Evolutionary conservation across 2,113 vertebrate species (phyloP).

Genomic region (Macroglossus sobrinus): DNA sequence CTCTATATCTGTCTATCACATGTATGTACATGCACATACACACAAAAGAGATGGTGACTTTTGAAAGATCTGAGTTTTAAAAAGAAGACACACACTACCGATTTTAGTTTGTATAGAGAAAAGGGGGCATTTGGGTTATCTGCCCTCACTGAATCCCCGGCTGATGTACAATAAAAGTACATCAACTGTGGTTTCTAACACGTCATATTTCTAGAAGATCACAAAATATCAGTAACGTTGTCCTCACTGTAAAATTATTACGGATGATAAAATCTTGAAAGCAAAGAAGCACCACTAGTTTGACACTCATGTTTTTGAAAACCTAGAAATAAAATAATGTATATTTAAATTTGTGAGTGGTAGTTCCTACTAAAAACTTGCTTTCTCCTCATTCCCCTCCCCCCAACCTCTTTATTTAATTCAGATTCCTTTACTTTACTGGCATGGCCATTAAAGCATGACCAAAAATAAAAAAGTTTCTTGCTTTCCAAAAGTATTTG

Average conservation of each 20-base stretch:
- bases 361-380: not conserved
- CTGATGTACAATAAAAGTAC: not conserved
- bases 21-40: not conserved
- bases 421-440: constrained; percentile 50
- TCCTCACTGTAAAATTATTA: not conserved
- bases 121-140: not conserved
- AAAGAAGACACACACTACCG: not conserved
- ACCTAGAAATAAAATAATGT: not conserved
- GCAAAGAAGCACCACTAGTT: not conserved
- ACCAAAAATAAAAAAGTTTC: not conserved
- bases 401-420: not conserved
- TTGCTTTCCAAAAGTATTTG: constrained; percentile 33
- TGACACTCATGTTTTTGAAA: not conserved
- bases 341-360: not conserved
- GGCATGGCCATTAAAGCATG: not conserved
- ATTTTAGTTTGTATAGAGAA: not conserved
- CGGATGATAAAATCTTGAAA: not conserved
- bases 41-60: not conserved
- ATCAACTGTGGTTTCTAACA: not conserved
- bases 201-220: not conserved
- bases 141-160: not conserved
- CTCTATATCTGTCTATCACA: not conserved
- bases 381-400: not conserved
- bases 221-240: not conserved
- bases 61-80: not conserved